These are phyloP conservation scores for Strix occidentalis DNA, from an alignment of 2,797 vertebrate species.

Conservation along the genomic window DNA sequence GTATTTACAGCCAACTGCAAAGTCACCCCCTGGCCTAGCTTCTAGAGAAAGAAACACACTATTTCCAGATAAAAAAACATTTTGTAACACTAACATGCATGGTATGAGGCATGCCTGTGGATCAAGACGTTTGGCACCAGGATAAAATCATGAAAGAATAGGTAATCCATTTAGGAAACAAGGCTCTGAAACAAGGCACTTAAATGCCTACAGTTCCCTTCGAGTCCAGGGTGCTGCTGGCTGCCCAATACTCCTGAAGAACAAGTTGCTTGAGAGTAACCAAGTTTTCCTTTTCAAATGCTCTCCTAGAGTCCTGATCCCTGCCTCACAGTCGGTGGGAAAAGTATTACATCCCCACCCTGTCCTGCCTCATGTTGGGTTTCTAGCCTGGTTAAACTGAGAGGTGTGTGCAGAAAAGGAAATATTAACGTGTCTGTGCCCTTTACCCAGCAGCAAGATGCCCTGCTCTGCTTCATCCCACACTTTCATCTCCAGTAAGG, in stretches of 20 bases:
- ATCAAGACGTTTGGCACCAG: not conserved
- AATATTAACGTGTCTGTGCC: not conserved
- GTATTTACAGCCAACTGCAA: not conserved
- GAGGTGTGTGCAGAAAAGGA: not conserved
- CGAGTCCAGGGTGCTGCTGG: not conserved
- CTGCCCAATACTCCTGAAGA: not conserved
- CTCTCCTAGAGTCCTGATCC: not conserved
- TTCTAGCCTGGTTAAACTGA: not conserved
- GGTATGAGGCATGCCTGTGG: not conserved
- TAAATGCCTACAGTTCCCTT: not conserved
- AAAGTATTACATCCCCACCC: not conserved
- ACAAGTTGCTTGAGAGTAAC: not conserved
- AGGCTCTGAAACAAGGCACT: not conserved
- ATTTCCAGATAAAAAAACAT: not conserved
- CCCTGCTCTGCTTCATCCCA: constrained; percentile 18
- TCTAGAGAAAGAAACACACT: not conserved
- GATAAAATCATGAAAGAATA: not conserved
- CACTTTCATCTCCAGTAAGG: not conserved
- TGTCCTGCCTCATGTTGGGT: rapidly evolving
- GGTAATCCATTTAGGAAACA: not conserved
- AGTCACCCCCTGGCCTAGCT: not conserved
- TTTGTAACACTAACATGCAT: not conserved
- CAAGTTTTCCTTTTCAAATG: not conserved
- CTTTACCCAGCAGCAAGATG: constrained; percentile 15
- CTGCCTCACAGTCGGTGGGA: not conserved